Base-by-base conservation (phyloP, 2,113 vertebrate genomes). In the Spea bombifrons region DNA sequence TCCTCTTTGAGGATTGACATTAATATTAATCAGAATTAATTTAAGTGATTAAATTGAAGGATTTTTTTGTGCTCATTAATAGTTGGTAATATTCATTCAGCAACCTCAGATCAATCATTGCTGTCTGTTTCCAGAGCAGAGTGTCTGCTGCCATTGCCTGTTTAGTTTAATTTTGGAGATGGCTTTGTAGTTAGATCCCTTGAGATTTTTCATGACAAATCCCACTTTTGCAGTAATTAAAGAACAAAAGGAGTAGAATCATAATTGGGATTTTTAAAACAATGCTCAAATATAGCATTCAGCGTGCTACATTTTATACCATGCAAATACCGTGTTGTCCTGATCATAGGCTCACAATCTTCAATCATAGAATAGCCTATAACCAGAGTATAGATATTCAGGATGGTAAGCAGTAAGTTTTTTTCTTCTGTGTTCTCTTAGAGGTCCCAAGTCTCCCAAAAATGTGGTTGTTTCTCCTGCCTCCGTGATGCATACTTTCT, bases 171-270 rank as follows among this genome's bases (percentile, higher is more conserved):
- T 92, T 92, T 88, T 84, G 74, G 89, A 88, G 89, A 90, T 89
- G 83, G 87, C 88, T 89, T 91, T 88, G 87, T 87, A 70, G 84
- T 73, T 82, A 81, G 80, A 83, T 94, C 92, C 87, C 91, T 57
- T 53, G 91, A 86, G 92, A 88, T 80, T 70, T 59, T 43, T 76
- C 82, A 87, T 90, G 90, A 89, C 90, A 97, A 98, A 98, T 96
- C 94, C 93, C 91, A 85, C 91, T 95, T n/a, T 93, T 91, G 84
- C 92, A 91, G 90, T 96, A 97, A 98, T 99, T 98, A 96, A 94
- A 93, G 88, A 75, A 76, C 81, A 90, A 73, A 81, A 81, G 82
- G 84, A 92, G 91, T 91, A 92, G 92, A 30, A 90, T 94, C 85
- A 86, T 93, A 94, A 94, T 95, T 91, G 89, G 92, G 91, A 94